Evolutionary conservation across 2,888 invertebrate species (phyloP).

Genomic region (Stenodema calcarata): DNA sequence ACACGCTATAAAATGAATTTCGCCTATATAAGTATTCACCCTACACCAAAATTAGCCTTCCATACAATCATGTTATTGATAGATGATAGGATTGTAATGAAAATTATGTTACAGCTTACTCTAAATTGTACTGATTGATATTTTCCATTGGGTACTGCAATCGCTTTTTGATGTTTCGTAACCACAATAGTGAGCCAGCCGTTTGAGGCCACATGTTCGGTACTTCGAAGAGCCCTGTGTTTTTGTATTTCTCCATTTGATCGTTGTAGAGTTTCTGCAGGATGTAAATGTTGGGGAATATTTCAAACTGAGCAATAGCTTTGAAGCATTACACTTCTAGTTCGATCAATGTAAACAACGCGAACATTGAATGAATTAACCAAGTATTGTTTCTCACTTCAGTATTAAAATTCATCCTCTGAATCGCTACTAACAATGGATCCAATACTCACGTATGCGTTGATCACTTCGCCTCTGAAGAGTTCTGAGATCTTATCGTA

Average conservation of each 20-base stretch:
- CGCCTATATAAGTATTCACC: too few species aligned
- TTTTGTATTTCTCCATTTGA: constrained; percentile 59
- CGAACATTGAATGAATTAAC: too few species aligned
- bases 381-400: too few species aligned
- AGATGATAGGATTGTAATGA: background rate
- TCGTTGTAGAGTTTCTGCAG: constrained; percentile 59
- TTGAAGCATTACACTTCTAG: too few species aligned
- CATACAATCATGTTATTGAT: background rate
- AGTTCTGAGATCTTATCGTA: constrained; percentile 67
- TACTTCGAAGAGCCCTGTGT: constrained; percentile 61
- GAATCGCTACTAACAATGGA: too few species aligned
- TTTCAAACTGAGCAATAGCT: background rate
- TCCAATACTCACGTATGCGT: constrained; percentile 9
- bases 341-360: too few species aligned
- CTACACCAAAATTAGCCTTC: too few species aligned
- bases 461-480: constrained; percentile 35
- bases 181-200: constrained; percentile 76
- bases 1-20: too few species aligned
- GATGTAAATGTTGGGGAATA: background rate
- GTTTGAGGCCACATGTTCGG: constrained; percentile 79
- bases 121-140: constrained; percentile 71
- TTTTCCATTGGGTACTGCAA: constrained; percentile 69
- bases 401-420: too few species aligned
- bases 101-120: too few species aligned
- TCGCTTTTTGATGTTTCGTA: constrained; percentile 71